Base-by-base conservation (phyloP, 2,888 invertebrate species). In the Melanostoma scalare region DNA sequence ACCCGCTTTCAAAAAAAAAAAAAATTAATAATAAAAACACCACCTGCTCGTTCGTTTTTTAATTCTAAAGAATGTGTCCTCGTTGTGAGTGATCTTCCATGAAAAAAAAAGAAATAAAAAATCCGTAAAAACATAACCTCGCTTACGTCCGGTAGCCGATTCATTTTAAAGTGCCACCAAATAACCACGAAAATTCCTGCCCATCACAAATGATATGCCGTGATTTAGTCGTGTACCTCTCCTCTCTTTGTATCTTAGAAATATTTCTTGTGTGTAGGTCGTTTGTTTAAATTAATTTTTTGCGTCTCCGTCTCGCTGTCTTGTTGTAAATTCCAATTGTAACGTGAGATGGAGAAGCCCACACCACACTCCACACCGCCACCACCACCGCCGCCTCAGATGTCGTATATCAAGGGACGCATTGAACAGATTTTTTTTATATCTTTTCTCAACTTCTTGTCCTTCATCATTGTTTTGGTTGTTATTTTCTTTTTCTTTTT, bases 291-390 rank as follows among this genome's bases (percentile, higher is more conserved):
- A 42, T 42, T 42, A 2, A n/a, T 55, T 38, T 38, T 36, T 2
- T 56, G 44, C 38, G 6, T 50, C 40, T 50, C 20, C 33, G 35
- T 48, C 52, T 71, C 6, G 40, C 48, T 35, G n/a, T 44, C 42
- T 60, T 75, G 50, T 44, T 10, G 52, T 58, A 50, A 74, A 67
- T 75, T 60, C 60, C 68, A 68, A 56, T 38, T 60, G 75, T 68
- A 68, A 68, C 48, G 60, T 68, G 68, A 75, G 68, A 75, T 60
- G 38, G 42, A 68, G 73, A 65, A 74, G 56, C 33, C 48, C 65
- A n/a, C n/a, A n/a, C n/a, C n/a, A n/a, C 73, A 20, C 20, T 1
- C 20, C 20, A 20, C 20, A 20, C 20, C 20, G 20, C 20, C 20
- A 20, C 20, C 20, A 40, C 3, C 3, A 38, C 8, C 3, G 4